Evolutionary conservation across 2,113 vertebrate species (phyloP).

Genomic region (Pyrgilauda ruficollis): DNA sequence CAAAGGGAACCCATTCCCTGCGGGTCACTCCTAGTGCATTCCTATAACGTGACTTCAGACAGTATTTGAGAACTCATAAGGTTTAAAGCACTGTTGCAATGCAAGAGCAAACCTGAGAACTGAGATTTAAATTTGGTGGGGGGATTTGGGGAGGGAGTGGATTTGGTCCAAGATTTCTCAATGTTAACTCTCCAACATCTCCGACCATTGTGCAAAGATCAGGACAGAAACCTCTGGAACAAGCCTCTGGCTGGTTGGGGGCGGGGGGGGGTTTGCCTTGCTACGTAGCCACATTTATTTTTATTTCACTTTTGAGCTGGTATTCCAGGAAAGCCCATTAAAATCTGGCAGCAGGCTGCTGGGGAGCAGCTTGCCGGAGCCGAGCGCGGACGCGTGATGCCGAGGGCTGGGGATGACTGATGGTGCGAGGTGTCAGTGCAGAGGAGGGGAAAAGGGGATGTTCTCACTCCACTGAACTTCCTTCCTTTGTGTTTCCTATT

Average conservation of each 20-base stretch:
- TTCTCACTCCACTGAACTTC: constrained; percentile 37
- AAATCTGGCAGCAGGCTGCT: constrained; percentile 1
- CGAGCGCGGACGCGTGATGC: not conserved
- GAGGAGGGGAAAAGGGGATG: constrained; percentile 34
- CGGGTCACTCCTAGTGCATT: rapidly evolving
- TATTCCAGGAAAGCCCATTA: constrained; percentile 57
- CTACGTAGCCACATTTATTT: not conserved
- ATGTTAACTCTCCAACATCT: not conserved
- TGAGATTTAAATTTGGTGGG: not conserved
- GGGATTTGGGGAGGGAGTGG: not conserved
- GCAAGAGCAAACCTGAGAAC: not conserved
- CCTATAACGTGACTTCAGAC: rapidly evolving
- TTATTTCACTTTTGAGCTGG: constrained; percentile 1
- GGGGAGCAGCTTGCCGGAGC: not conserved
- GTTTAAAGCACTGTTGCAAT: not conserved
- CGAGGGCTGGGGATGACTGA: not conserved
- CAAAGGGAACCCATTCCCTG: not conserved
- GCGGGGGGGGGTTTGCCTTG: not conserved
- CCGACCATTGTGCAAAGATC: not conserved
- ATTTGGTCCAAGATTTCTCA: not conserved
- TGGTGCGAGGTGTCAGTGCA: not conserved
- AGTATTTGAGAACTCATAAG: rapidly evolving
- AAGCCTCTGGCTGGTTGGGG: not conserved
- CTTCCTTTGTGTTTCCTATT: constrained; percentile 63
- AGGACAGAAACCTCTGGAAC: constrained; percentile 2